A percentile compares a stretch with the other conserved stretches of the same genome.
These are phyloP conservation scores for Cacatua alba DNA, from an alignment of 2,113 vertebrate genomes.

Conservation along the genomic window DNA sequence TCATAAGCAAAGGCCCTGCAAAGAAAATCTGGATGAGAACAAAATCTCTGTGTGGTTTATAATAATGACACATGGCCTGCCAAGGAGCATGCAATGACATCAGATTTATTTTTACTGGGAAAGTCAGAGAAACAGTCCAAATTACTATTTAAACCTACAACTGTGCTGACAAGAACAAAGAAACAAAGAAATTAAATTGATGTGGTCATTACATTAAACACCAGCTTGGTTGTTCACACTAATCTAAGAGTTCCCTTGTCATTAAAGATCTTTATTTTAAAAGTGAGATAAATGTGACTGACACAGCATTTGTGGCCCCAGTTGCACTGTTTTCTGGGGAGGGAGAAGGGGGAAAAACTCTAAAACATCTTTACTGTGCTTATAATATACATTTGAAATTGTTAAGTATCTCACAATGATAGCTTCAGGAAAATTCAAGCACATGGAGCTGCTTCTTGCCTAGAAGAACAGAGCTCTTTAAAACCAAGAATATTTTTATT, in stretches of 20 bases:
- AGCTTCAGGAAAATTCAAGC: not conserved
- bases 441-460: not conserved
- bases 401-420: not conserved
- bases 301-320: not conserved
- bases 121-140: slow-evolving; percentile 37
- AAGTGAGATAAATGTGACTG: slow-evolving; percentile 45
- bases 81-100: slow-evolving; percentile 63
- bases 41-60: slow-evolving; percentile 62
- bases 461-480: not conserved
- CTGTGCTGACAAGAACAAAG: slow-evolving; percentile 52
- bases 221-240: slow-evolving; percentile 41
- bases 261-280: slow-evolving; percentile 39
- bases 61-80: slow-evolving; percentile 51
- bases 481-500: not conserved
- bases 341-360: not conserved
- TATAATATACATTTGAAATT: not conserved
- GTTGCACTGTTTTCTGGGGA: not conserved
- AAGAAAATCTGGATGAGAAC: slow-evolving; percentile 73
- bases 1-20: slow-evolving; percentile 85
- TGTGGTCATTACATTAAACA: slow-evolving; percentile 49
- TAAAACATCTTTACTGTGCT: not conserved
- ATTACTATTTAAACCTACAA: slow-evolving; percentile 48
- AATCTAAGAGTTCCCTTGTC: slow-evolving; percentile 23
- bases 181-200: slow-evolving; percentile 53
- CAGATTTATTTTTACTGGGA: slow-evolving; percentile 40